phyloP scores from a whole-genome alignment of 2,888 invertebrate species.

The Drosophila mimetica region DNA sequence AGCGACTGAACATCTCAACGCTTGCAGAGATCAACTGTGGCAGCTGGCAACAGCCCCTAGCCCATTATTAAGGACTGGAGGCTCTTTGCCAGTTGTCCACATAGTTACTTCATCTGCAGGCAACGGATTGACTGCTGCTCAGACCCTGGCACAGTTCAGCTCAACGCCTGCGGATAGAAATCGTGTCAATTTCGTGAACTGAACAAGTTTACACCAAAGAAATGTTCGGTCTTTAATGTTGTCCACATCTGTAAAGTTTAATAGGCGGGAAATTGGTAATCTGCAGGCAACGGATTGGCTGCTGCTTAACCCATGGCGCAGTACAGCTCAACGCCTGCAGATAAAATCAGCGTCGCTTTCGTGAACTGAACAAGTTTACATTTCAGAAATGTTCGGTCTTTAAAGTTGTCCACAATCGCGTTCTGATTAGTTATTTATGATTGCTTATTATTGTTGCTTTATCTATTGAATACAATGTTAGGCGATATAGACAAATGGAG shows the following conservation, averaged over 20 bases:
- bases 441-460: background rate
- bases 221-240: slow-evolving; percentile 70
- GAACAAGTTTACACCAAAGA: slow-evolving; percentile 52
- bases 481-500: background rate
- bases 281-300: slow-evolving; percentile 58
- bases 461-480: background rate
- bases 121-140: slow-evolving; percentile 48
- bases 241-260: slow-evolving; percentile 21
- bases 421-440: background rate
- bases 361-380: slow-evolving; percentile 65
- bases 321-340: slow-evolving; percentile 71
- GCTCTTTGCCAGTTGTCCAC: slow-evolving; percentile 24
- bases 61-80: slow-evolving; percentile 10
- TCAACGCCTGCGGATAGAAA: slow-evolving; percentile 71
- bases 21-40: slow-evolving; percentile 49
- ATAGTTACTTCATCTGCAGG: slow-evolving; percentile 17
- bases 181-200: slow-evolving; percentile 67
- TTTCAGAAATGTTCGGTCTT: slow-evolving; percentile 65
- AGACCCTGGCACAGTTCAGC: slow-evolving; percentile 55
- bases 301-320: slow-evolving; percentile 47
- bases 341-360: slow-evolving; percentile 65
- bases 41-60: slow-evolving; percentile 23
- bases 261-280: background rate
- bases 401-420: slow-evolving; percentile 50
- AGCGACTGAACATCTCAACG: slow-evolving; percentile 59